A percentile compares a stretch with the other conserved stretches of the same genome.
These are phyloP conservation scores for Athene cunicularia DNA, from an alignment of 2,113 vertebrate genomes.

Conservation along the genomic window DNA sequence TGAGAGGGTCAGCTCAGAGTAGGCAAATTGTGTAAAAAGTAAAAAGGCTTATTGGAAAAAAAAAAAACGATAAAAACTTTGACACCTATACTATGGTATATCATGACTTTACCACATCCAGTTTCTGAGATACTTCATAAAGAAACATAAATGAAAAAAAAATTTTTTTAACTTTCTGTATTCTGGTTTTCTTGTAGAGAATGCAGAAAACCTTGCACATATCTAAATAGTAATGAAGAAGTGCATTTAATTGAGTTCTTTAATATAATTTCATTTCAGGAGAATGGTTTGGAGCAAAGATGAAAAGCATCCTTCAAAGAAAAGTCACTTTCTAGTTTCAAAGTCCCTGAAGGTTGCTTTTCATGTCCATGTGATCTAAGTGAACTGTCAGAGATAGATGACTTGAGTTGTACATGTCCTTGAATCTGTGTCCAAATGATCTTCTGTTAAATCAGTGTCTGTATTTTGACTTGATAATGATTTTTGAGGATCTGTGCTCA, in stretches of 20 bases:
- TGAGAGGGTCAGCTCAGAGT: neutral
- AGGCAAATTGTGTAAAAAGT: neutral
- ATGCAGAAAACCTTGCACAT: neutral
- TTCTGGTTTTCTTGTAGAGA: neutral
- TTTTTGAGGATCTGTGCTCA: neutral
- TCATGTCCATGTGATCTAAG: neutral
- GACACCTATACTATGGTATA: rapidly evolving
- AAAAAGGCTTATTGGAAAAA: neutral
- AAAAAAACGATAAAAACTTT: neutral
- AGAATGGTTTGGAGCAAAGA: neutral
- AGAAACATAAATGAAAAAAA: neutral
- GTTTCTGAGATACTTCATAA: neutral
- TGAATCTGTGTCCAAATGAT: neutral
- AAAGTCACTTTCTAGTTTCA: neutral
- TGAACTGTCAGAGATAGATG: neutral
- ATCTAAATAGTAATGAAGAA: neutral
- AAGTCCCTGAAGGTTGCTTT: neutral
- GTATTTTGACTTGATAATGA: neutral
- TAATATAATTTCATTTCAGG: neutral
- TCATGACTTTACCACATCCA: neutral
- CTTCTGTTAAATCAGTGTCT: neutral
- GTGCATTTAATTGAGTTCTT: neutral
- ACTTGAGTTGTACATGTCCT: neutral
- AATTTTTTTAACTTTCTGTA: neutral
- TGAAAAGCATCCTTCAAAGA: neutral